Evolutionary conservation across 2,797 vertebrate genomes (phyloP).

Genomic region (Alfaro cultratus): DNA sequence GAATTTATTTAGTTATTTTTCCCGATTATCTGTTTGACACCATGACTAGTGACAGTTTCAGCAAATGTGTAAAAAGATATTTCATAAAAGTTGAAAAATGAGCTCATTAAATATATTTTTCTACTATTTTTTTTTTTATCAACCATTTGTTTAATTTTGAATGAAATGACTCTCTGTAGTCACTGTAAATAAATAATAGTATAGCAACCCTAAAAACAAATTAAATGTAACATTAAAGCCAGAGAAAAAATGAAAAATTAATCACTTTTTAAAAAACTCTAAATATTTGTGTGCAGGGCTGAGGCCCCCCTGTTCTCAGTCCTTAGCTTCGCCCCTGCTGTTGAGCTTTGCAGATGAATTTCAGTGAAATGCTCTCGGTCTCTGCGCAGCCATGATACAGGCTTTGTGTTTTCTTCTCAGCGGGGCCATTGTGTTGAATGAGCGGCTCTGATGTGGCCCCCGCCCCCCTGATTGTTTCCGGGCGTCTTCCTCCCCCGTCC

Average conservation of each 20-base stretch:
- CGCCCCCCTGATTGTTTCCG: slow-evolving; percentile 44
- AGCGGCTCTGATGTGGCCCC: slow-evolving; percentile 1
- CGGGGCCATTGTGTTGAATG: slow-evolving; percentile 11
- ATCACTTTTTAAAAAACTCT: background rate
- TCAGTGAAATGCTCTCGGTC: background rate
- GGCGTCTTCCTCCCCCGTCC: slow-evolving; percentile 16
- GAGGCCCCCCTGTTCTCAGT: too few species aligned
- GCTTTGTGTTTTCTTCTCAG: background rate
- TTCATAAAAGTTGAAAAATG: too few species aligned
- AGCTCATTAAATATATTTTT: background rate
- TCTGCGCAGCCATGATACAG: background rate
- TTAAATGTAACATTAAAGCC: background rate
- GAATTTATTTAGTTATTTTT: background rate
- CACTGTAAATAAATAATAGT: background rate
- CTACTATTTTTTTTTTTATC: too few species aligned
- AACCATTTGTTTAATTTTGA: background rate
- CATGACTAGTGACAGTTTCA: background rate
- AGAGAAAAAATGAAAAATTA: background rate
- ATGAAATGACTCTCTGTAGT: background rate
- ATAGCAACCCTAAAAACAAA: background rate
- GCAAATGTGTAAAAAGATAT: too few species aligned
- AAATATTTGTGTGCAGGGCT: background rate
- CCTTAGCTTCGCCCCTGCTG: background rate
- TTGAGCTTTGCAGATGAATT: background rate
- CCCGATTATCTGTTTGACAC: too few species aligned